Conservation (phyloP, 2,888 invertebrate genomes). For the Plagodis pulveraria region DNA sequence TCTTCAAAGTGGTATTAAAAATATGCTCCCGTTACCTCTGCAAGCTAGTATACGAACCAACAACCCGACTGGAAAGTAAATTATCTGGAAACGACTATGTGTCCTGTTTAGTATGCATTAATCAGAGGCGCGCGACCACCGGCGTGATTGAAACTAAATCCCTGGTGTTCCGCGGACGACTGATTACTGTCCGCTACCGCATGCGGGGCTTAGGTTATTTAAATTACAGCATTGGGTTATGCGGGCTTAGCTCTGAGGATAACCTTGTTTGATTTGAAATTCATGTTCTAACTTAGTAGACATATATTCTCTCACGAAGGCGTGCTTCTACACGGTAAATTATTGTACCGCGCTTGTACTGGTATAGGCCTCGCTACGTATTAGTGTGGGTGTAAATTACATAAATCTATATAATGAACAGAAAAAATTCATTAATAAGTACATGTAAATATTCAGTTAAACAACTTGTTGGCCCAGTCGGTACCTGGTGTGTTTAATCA, state of each 20-base stretch:
- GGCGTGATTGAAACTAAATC: conserved; percentile 82
- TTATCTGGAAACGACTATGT: conserved; percentile 54
- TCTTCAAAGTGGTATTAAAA: no score
- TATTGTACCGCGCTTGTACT: no score
- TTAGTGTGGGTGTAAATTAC: no score
- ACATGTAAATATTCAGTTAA: no score
- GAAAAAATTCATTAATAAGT: no score
- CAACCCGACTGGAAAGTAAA: conserved; percentile 45
- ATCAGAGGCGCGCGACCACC: conserved; percentile 69
- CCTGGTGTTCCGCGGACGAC: conserved; percentile 64
- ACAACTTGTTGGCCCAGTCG: no score
- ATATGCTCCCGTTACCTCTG: not conserved
- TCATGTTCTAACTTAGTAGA: not conserved
- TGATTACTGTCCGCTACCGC: conserved; percentile 70
- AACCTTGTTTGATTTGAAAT: conserved; percentile 8
- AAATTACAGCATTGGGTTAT: conserved; percentile 57
- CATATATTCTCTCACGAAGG: no score
- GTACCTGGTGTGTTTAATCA: no score
- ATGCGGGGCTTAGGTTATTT: conserved; percentile 69
- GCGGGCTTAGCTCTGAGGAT: conserved; percentile 39
- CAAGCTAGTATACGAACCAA: conserved; percentile 9
- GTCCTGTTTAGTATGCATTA: conserved; percentile 82
- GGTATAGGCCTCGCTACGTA: no score
- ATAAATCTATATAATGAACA: no score
- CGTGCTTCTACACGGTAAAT: no score